phyloP scores from a whole-genome alignment of 2,113 vertebrate species.

The Myrmecophaga tridactyla region DNA sequence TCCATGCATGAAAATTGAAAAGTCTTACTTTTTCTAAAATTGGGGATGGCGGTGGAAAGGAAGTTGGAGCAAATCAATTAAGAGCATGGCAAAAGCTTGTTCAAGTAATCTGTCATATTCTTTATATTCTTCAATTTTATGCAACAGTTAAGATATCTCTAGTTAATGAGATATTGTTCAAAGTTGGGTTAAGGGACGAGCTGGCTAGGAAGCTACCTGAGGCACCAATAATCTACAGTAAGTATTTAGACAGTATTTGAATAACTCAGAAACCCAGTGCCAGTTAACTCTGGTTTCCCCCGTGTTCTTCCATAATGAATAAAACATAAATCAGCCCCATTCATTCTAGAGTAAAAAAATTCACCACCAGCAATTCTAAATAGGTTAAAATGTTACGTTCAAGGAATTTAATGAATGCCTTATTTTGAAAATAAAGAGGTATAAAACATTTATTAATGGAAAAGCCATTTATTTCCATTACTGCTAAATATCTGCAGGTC shows the following conservation, averaged over 20 bases:
- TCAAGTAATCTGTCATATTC: rapidly evolving
- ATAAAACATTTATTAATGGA: not conserved
- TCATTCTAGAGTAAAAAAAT: not conserved
- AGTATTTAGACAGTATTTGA: not conserved
- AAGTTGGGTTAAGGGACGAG: not conserved
- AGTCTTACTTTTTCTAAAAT: not conserved
- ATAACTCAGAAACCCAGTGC: not conserved
- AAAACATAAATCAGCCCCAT: not conserved
- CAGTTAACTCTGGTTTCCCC: not conserved
- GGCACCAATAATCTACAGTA: not conserved
- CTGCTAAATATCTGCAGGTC: not conserved
- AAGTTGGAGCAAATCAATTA: not conserved
- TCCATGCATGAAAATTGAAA: not conserved
- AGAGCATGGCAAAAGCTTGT: not conserved
- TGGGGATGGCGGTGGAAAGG: not conserved
- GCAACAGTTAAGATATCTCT: not conserved
- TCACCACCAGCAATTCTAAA: not conserved
- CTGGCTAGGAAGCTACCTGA: not conserved
- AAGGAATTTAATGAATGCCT: not conserved
- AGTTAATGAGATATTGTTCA: no score
- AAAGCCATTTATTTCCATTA: not conserved
- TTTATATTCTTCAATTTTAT: not conserved
- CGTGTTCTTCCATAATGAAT: not conserved
- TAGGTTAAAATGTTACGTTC: not conserved
- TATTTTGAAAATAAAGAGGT: not conserved